Evolutionary conservation across 2,888 invertebrate species (phyloP).

Genomic region (Hypomecis punctinalis): DNA sequence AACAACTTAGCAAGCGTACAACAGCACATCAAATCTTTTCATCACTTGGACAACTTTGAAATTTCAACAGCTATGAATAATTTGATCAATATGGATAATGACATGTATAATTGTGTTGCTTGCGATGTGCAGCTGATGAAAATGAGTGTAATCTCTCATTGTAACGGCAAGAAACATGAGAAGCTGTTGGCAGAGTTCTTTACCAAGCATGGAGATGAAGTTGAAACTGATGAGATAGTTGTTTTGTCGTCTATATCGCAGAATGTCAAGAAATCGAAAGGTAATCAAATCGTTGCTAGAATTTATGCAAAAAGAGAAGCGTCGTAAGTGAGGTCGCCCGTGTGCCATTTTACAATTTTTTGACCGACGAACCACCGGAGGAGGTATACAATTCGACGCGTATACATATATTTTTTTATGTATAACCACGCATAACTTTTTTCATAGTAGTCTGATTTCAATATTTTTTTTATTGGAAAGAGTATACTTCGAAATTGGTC

Average conservation of each 20-base stretch:
- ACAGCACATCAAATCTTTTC: conserved; percentile 25
- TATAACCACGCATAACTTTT: too few species aligned
- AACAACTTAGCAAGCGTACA: conserved; percentile 10
- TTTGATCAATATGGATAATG: conserved; percentile 19
- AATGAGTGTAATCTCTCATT: conserved; percentile 24
- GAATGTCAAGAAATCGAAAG: conserved; percentile 16
- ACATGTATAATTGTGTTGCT: conserved; percentile 24
- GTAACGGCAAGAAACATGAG: conserved; percentile 33
- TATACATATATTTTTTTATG: too few species aligned
- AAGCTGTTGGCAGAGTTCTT: conserved; percentile 22
- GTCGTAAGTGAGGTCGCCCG: too few species aligned
- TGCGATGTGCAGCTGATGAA: conserved; percentile 29
- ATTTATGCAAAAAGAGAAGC: too few species aligned
- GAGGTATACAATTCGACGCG: too few species aligned
- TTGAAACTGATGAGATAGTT: conserved; percentile 13
- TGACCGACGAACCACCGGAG: too few species aligned
- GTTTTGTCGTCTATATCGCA: conserved; percentile 29
- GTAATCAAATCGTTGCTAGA: background rate
- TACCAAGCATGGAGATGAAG: conserved; percentile 3
- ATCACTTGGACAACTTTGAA: conserved; percentile 30
- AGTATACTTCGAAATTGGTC: too few species aligned
- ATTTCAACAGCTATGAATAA: conserved; percentile 17
- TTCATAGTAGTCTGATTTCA: too few species aligned
- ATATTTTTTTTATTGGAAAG: too few species aligned
- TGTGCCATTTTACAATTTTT: too few species aligned